Evolutionary conservation across 2,888 invertebrate genomes (phyloP).

Genomic region (Cryptosula pallasiana): DNA sequence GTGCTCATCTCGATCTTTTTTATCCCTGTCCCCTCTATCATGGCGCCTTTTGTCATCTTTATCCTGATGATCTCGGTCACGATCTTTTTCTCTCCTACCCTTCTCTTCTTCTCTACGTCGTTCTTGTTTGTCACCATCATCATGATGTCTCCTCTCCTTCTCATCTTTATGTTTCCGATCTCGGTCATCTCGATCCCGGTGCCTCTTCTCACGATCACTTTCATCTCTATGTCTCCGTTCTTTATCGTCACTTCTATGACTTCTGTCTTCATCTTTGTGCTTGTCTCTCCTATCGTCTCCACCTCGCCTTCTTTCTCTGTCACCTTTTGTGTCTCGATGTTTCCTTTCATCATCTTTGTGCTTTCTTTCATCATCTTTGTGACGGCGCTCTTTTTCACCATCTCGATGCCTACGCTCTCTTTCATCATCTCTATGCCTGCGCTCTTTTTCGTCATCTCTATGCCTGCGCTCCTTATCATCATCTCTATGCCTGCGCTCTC

Average conservation of each 20-base stretch:
- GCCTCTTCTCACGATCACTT: neutral
- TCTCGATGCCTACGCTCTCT: neutral
- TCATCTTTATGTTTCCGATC: neutral
- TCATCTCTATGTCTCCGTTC: constrained; percentile 9
- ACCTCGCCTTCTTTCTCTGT: constrained; percentile 24
- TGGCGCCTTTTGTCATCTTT: neutral
- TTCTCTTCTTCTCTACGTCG: too few species aligned
- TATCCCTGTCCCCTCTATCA: neutral
- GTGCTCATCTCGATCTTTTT: neutral
- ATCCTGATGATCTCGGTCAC: neutral
- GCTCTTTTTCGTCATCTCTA: neutral
- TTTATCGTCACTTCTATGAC: neutral
- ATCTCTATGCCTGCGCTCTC: constrained; percentile 30
- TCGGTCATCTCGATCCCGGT: neutral
- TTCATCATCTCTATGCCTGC: neutral
- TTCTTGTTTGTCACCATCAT: neutral
- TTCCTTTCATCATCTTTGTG: neutral
- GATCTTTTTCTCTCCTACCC: too few species aligned
- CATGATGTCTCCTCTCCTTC: neutral
- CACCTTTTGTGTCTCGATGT: constrained; percentile 24
- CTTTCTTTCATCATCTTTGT: constrained; percentile 19
- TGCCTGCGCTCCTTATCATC: constrained; percentile 27
- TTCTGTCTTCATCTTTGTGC: neutral
- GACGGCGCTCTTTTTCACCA: neutral
- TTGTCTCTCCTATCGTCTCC: constrained; percentile 23